These are phyloP conservation scores for Ericerus pela DNA, from an alignment of 1,140 invertebrate species.

Conservation along the genomic window DNA sequence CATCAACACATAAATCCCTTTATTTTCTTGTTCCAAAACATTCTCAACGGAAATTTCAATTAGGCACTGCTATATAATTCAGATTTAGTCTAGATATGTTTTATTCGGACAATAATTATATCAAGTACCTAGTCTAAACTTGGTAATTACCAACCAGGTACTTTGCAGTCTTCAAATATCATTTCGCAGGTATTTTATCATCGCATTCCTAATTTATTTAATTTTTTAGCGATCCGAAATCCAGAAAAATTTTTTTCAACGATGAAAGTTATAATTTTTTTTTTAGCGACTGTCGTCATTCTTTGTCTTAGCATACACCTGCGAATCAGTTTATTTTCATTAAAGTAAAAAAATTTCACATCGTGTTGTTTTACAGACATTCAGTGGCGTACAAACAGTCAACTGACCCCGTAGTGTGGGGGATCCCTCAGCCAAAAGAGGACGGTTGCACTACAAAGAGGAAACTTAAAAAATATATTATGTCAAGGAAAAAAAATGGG, in stretches of 20 bases:
- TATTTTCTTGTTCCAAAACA: conserved; percentile 69
- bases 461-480: no score
- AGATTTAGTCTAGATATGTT: not conserved
- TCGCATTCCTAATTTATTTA: conserved; percentile 98
- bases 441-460: no score
- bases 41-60: conserved; percentile 53
- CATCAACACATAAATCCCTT: conserved; percentile 93
- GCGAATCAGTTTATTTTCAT: not conserved
- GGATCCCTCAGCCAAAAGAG: no score
- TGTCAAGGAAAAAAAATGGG: no score
- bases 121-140: not conserved
- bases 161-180: conserved; percentile 89
- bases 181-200: conserved; percentile 92
- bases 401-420: no score
- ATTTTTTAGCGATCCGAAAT: conserved; percentile 70
- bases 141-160: conserved; percentile 42
- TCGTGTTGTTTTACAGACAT: not conserved
- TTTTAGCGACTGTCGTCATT: conserved; percentile 45
- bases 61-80: not conserved
- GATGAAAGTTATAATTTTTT: conserved; percentile 89
- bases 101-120: conserved; percentile 3
- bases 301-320: conserved; percentile 90
- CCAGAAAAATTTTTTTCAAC: conserved; percentile 80
- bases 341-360: not conserved
- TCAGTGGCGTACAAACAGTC: no score